phyloP scores from a whole-genome alignment of 1,140 invertebrate species.

The Mylabris phalerata region DNA sequence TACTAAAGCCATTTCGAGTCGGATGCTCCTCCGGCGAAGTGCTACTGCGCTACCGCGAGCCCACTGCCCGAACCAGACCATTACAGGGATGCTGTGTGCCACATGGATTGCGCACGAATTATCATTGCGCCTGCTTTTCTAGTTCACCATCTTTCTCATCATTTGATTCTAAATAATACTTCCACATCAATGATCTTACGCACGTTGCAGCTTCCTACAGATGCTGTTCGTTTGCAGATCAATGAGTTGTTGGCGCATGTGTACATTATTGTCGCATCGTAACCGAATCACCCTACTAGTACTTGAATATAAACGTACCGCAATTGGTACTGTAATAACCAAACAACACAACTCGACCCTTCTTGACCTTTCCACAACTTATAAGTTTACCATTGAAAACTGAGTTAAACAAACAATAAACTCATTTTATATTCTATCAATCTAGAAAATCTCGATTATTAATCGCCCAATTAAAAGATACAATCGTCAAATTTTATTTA shows the following conservation, averaged over 20 bases:
- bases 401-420: too few relatives aligned
- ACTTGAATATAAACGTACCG: conserved; percentile 3
- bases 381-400: not conserved
- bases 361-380: not conserved
- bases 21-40: conserved; percentile 27
- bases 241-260: conserved; percentile 30
- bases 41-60: conserved; percentile 35
- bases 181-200: conserved; percentile 10
- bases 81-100: conserved; percentile 24
- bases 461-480: too few relatives aligned
- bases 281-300: conserved; percentile 12
- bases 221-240: conserved; percentile 23
- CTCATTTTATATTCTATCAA: too few relatives aligned
- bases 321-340: not conserved
- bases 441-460: too few relatives aligned
- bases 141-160: conserved; percentile 7
- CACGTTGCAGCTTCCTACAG: conserved; percentile 16
- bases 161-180: conserved; percentile 8
- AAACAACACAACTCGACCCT: conserved; percentile 4
- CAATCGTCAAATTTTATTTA: too few relatives aligned
- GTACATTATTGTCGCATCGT: conserved; percentile 25
- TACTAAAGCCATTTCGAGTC: conserved; percentile 32
- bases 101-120: conserved; percentile 22
- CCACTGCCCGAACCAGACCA: conserved; percentile 23
- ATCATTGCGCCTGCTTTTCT: conserved; percentile 9